phyloP scores from a whole-genome alignment of 92 coral and sea anemone genomes.

The Chrysogorgia sp. region DNA sequence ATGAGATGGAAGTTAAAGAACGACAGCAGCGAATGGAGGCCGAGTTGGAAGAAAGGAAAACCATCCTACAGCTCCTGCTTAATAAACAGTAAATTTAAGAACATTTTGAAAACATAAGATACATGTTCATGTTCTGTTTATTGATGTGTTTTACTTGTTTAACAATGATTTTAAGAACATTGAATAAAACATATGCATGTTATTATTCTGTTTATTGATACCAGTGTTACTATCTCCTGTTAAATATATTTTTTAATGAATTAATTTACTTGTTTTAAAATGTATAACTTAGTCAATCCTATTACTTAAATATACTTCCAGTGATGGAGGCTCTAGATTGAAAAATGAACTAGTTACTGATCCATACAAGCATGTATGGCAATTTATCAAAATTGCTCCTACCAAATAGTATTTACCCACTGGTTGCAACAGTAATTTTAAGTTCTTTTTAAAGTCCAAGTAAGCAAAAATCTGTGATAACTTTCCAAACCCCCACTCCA shows the following conservation, averaged over 20 bases:
- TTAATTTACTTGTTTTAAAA: background rate
- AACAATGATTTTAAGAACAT: background rate
- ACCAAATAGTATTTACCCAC: no score
- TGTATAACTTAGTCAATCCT: background rate
- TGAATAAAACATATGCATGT: no score
- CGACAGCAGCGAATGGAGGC: background rate
- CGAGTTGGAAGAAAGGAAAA: background rate
- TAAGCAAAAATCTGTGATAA: no score
- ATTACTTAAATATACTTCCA: conserved; percentile 37
- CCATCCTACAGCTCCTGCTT: background rate
- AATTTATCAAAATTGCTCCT: no score
- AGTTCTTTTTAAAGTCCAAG: no score
- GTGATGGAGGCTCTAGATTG: conserved; percentile 30
- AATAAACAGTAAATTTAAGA: background rate
- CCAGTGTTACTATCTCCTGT: background rate
- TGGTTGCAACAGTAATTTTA: no score
- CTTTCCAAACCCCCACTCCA: no score
- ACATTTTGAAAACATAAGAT: background rate
- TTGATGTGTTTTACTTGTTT: background rate
- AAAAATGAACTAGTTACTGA: no score
- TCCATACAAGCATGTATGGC: no score
- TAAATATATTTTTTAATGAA: background rate
- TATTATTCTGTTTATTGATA: background rate
- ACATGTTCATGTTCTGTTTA: background rate
- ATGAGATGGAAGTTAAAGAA: background rate